Base-by-base conservation (phyloP, 1,140 invertebrate genomes). In the Temnothorax curvispinosus region DNA sequence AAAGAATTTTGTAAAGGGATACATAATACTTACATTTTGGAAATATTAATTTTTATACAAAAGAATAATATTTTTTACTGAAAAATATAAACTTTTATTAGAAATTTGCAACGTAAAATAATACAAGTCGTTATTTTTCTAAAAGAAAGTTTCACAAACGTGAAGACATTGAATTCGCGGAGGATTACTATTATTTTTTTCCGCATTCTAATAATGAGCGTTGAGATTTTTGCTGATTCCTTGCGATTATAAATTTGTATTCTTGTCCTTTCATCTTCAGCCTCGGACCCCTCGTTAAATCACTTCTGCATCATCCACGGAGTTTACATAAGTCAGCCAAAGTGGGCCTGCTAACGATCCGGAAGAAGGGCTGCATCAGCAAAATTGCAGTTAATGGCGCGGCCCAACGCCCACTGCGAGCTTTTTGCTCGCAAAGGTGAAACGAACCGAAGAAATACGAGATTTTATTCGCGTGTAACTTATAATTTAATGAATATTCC, bases 321-420 rank as follows among this genome's bases (percentile, higher is more conserved):
- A 88, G 88, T 91, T 91, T 91, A 91, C 90, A 91, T 89, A 91
- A 91, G 87, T 91, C 89, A 90, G 89, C 86, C 88, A 90, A 90
- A 90, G 89, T 90, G 89, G 89, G 85, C 74, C 60, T 82, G 90
- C 87, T 93, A 93, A 93, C 91, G 88, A 92, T 93, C 87, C 92
- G 91, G 91, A 93, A 93, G 91, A 91, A 90, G 90, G 91, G 89
- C 88, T 87, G 90, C 88, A 90, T 89, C 90, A 92, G 91, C 90
- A 81, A 93, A 93, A 92, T 92, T 93, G 88, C 89, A 90, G 87
- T 92, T 92, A 93, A 93, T 93, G 92, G 92, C 86, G 88, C 88
- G 88, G 86, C 87, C 88, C 91, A 89, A 92, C 92, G 92, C 92
- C 92, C 92, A 93, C 92, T 84, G 69, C 52, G 44, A 78, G 86